Base-by-base conservation (phyloP, 2,797 vertebrate genomes). In the Spea hammondii region DNA sequence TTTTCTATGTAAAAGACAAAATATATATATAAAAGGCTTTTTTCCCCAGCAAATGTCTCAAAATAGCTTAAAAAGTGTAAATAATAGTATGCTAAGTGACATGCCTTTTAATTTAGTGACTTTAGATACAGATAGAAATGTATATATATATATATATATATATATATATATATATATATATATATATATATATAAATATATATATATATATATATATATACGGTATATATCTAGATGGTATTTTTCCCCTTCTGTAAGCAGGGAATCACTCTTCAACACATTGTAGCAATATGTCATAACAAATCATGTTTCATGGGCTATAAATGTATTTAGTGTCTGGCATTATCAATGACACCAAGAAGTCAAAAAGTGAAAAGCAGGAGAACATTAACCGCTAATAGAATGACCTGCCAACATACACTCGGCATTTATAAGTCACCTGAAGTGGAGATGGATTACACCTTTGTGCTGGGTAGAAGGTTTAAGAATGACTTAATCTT, bases 401-500 rank as follows among this genome's bases (percentile, higher is more conserved):
- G 60, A 74, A 65, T 76, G 85, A 85, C 50, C 72, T 84, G 76
- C 76, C 78, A 44, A 82, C 84, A 59, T 5, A 9, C 13, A 79
- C 55, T 72, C 48, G 83, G 78, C 73, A 83, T 85, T 75, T 85
- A 79, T 81, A 84, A 74, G 65, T 83, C 79, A 83, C 83, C 81
- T 84, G 86, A 72, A 4, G 83, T 89, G 84, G 86, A 86, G 88
- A 88, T 88, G 88, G 83, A 90, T 87, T 87, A 84, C 78, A 76
- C 85, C 86, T 88, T 86, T 84, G 84, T 86, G 51, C 79, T 70
- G 79, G n/a, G 69, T 62, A 86, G 78, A 86, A 53, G 86, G 80
- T 80, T 83, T 87, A 91, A 88, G 86, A 85, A 88, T 88, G 85
- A 77, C 79, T 89, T 89, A 88, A 89, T 90, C 87, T 90, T 84